These are phyloP conservation scores for Diplodus sargus DNA, from an alignment of 2,797 vertebrate genomes.

Conservation along the genomic window DNA sequence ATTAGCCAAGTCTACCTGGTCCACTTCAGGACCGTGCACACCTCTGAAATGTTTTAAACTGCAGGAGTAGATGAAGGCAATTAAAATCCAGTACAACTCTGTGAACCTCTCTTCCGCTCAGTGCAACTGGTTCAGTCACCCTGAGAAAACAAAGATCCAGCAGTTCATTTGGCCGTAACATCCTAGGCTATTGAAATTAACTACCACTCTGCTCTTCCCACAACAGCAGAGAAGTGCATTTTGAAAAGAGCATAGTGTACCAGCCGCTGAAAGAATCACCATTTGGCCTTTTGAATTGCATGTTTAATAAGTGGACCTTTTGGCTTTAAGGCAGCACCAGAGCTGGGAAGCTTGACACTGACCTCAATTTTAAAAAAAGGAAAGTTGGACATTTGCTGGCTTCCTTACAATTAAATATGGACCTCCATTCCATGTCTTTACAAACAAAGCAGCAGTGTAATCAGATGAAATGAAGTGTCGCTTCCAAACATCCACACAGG, in stretches of 20 bases:
- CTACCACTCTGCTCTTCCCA: not conserved
- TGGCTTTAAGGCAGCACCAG: not conserved
- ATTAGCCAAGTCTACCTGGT: not conserved
- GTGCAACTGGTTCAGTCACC: constrained; percentile 21
- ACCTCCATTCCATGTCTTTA: not conserved
- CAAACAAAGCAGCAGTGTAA: constrained; percentile 10
- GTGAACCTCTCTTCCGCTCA: constrained; percentile 24
- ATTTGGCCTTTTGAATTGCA: constrained; percentile 18
- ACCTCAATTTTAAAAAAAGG: not conserved
- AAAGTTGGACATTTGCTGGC: not conserved
- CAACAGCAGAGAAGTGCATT: not conserved
- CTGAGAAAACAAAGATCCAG: constrained; percentile 20
- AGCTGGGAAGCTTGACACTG: not conserved
- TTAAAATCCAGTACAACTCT: constrained; percentile 56
- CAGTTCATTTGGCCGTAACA: constrained; percentile 7
- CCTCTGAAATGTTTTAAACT: constrained; percentile 38
- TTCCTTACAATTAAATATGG: not conserved
- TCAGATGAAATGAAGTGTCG: not conserved
- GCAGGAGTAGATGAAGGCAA: constrained; percentile 55
- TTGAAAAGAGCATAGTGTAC: constrained; percentile 10
- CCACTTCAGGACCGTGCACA: constrained; percentile 14
- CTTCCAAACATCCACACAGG: not conserved
- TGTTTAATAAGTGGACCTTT: constrained; percentile 4
- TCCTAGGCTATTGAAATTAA: not conserved
- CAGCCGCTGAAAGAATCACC: constrained; percentile 1